Evolutionary conservation across 1,140 invertebrate genomes (phyloP).

Genomic region (Eumaeus atala): DNA sequence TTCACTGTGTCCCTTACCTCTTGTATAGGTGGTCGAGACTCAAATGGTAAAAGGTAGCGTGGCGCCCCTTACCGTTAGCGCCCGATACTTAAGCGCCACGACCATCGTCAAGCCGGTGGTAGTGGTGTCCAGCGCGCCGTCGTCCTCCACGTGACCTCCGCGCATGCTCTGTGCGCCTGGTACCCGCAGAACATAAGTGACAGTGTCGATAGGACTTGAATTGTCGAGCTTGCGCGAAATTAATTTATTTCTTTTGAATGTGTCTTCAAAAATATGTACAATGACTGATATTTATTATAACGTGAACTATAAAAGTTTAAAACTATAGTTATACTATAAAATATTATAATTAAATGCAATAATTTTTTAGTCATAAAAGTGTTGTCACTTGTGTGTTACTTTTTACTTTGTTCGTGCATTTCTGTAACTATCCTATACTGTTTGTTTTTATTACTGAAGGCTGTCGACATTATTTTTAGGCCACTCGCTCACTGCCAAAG

Average conservation of each 20-base stretch:
- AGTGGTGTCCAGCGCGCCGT: constrained; percentile 36
- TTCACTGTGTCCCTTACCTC: neutral
- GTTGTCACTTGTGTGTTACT: neutral
- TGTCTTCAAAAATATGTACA: constrained; percentile 3
- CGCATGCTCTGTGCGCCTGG: constrained; percentile 17
- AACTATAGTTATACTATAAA: constrained; percentile 1
- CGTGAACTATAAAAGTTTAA: constrained; percentile 1
- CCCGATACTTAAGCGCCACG: constrained; percentile 57
- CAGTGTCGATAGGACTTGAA: neutral
- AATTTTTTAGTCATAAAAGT: neutral
- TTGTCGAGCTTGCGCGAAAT: neutral
- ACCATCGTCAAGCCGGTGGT: constrained; percentile 58
- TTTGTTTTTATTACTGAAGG: constrained; percentile 6
- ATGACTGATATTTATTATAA: constrained; percentile 11
- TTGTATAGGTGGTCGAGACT: constrained; percentile 52
- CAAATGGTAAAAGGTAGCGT: constrained; percentile 54
- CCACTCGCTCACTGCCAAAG: constrained; percentile 34
- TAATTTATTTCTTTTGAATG: too few relatives aligned
- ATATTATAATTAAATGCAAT: constrained; percentile 3
- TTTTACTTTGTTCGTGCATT: constrained; percentile 9
- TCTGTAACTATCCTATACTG: neutral
- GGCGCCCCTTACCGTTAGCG: constrained; percentile 49
- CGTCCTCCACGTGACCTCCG: constrained; percentile 21
- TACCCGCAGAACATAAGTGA: constrained; percentile 18
- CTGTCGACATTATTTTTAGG: constrained; percentile 15